These are phyloP conservation scores for Archivesica marissinica DNA, from an alignment of 1,140 invertebrate genomes.

Conservation along the genomic window DNA sequence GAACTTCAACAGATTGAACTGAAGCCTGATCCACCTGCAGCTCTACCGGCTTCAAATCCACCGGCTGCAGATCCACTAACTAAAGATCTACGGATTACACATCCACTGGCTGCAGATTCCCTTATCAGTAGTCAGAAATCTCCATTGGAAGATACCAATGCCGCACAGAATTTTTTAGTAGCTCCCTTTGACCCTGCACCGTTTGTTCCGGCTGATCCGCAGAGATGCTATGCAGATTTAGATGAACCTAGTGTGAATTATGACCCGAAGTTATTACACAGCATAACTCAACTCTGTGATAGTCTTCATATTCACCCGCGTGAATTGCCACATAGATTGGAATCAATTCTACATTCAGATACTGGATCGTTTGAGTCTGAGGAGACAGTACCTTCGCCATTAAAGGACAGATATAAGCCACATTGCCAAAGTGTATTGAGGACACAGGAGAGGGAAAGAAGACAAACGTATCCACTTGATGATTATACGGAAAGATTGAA, in stretches of 20 bases:
- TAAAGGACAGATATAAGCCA: not conserved
- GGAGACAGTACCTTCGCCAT: not conserved
- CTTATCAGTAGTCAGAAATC: not conserved
- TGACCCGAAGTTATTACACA: not conserved
- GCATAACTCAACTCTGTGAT: slow-evolving; percentile 30
- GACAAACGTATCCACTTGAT: not conserved
- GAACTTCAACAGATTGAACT: not conserved
- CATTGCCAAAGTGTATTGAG: not conserved
- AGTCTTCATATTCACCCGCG: slow-evolving; percentile 51
- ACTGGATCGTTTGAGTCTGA: not conserved
- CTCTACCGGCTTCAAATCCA: not conserved
- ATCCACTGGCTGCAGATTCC: not conserved
- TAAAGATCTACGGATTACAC: not conserved
- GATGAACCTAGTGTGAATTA: no score
- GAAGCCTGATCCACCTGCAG: not conserved
- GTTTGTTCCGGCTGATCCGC: not conserved
- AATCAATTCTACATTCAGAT: slow-evolving; percentile 22
- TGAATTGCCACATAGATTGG: slow-evolving; percentile 38
- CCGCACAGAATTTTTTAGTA: not conserved
- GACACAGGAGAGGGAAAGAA: not conserved
- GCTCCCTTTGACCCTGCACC: slow-evolving; percentile 29
- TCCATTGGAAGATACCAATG: not conserved
- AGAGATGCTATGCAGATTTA: no score
- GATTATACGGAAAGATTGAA: not conserved
- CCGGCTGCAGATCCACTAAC: no score